These are phyloP conservation scores for Apostichopus japonicus DNA, from an alignment of 35 echinoderm and acorn worm species.

Conservation along the genomic window DNA sequence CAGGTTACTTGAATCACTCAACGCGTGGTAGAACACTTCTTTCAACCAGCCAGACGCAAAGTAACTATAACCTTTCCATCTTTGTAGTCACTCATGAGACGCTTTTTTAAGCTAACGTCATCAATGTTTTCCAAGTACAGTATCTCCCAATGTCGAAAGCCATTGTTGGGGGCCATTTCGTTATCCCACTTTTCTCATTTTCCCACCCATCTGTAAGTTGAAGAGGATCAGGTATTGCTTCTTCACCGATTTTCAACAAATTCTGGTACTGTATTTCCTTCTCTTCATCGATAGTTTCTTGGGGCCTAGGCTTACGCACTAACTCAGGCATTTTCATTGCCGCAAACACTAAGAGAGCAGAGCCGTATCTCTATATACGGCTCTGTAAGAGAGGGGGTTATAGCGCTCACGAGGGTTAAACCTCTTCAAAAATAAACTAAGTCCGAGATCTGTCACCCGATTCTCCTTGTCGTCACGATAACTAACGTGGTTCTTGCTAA, in stretches of 20 bases:
- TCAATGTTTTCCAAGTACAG: background rate
- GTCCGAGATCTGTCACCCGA: too few species aligned
- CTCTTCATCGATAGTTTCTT: background rate
- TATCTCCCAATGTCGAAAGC: background rate
- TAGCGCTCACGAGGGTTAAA: too few species aligned
- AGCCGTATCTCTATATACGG: too few species aligned
- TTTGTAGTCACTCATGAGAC: background rate
- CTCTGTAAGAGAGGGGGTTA: too few species aligned
- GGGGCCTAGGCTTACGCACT: background rate
- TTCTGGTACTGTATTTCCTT: background rate
- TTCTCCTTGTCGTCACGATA: too few species aligned
- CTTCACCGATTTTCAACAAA: background rate
- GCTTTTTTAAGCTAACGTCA: background rate
- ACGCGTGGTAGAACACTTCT: background rate
- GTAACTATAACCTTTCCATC: background rate
- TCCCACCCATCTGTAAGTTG: slow-evolving; percentile 28
- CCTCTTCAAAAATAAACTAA: too few species aligned
- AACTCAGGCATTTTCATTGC: background rate
- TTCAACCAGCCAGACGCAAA: background rate
- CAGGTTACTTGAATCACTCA: background rate
- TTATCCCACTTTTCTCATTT: background rate
- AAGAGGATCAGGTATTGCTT: slow-evolving; percentile 32
- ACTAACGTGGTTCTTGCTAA: too few species aligned
- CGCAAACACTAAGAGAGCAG: background rate
- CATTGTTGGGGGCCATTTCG: slow-evolving; percentile 69